phyloP scores from a whole-genome alignment of 2,888 invertebrate species.

The Stictocephala bisonia region DNA sequence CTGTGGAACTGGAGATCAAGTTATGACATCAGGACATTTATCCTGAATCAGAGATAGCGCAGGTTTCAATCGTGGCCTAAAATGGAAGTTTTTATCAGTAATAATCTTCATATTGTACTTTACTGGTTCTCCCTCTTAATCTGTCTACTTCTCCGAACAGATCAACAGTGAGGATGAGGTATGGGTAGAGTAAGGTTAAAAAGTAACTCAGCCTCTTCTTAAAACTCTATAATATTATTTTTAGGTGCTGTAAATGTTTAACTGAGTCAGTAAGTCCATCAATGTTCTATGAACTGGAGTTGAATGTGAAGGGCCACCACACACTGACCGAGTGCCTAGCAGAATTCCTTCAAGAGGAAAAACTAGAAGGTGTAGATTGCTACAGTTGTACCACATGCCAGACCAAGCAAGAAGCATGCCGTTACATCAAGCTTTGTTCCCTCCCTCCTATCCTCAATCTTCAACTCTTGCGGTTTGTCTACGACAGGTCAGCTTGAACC shows the following conservation, averaged over 20 bases:
- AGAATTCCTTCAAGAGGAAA: conserved; percentile 71
- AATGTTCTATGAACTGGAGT: conserved; percentile 71
- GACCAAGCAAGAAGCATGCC: conserved; percentile 69
- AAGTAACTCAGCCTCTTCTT: too few species aligned
- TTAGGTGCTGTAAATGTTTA: conserved; percentile 68
- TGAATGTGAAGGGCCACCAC: conserved; percentile 69
- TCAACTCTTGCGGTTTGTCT: conserved; percentile 72
- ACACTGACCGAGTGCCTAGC: conserved; percentile 64
- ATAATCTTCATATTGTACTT: too few species aligned
- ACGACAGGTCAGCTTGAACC: conserved; percentile 69
- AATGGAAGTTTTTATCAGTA: too few species aligned
- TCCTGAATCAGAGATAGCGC: too few species aligned
- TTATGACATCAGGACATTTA: too few species aligned
- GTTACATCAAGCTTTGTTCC: conserved; percentile 68
- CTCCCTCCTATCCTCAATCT: conserved; percentile 72
- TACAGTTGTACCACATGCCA: conserved; percentile 70
- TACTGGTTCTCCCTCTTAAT: too few species aligned
- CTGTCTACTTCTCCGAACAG: too few species aligned
- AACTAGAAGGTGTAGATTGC: conserved; percentile 70
- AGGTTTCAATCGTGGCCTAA: too few species aligned
- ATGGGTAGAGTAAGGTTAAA: too few species aligned
- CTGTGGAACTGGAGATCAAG: too few species aligned
- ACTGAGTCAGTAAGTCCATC: conserved; percentile 68
- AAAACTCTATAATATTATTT: too few species aligned
- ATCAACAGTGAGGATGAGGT: too few species aligned